Evolutionary conservation across 2,797 vertebrate species (phyloP), one percentile per base, ranked within the genome.

Genomic region (Pampus argenteus): DNA sequence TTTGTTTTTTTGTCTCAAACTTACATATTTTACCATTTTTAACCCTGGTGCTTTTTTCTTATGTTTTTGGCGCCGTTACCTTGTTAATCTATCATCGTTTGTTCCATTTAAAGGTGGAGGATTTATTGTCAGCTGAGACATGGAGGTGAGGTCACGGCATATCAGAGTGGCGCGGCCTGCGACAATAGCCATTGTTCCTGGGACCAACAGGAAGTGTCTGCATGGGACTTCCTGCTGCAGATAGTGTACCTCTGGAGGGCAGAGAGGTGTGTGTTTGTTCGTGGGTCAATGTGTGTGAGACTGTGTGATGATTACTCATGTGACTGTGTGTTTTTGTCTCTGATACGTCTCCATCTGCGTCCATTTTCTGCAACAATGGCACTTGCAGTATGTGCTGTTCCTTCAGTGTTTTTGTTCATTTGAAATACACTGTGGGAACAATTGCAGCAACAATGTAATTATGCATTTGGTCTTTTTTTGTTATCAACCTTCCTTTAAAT

Each of bases 101-200:
- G 2, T 7, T 81, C 88, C 86, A 87, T 91, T 93, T 88, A 90
- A 91, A 94, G 90, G 80, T 92, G 76, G 70, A 90, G 88, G 91
- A 94, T 94, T 95, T 94, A 94, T 93, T 89, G 82, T 90, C 85
- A 79, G 81, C 88, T 66, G 82, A 82, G 78, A 82, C 90, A 68
- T 93, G 91, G 92, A 94, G 94, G 92, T 95, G 94, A 96, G 94
- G 93, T 96, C 93, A 95, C 86, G 64, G 76, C 90, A 1, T 92
- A 92, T 92, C 90, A 84, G 84, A 78, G 74, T 40, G 69, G 67
- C 54, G 47, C 45, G 13, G 42, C 44, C 56, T 42, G 72, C 50
- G 80, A 96, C 95, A 96, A 96, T 94, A 85, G 80, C 86, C 82
- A 95, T 96, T 96, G 94, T 96, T 94, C 80, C 75, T 79, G 77